phyloP scores from a whole-genome alignment of 2,113 vertebrate species.

The Heteronetta atricapilla region DNA sequence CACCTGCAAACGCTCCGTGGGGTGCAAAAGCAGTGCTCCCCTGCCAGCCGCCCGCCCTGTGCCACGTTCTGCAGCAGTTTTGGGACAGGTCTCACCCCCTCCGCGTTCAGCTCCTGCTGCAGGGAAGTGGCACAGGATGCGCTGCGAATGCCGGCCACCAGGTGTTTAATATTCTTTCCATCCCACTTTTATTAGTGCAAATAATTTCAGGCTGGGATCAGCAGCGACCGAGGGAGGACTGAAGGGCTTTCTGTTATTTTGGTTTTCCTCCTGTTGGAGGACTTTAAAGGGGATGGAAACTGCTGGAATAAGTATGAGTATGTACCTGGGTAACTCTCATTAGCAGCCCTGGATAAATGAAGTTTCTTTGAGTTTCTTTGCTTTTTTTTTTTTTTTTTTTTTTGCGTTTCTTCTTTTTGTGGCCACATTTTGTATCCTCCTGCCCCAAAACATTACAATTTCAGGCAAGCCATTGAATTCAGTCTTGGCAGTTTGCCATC shows the following conservation, averaged over 20 bases:
- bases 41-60: too few species aligned
- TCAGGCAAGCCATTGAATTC: not conserved
- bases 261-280: not conserved
- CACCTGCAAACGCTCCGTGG: too few species aligned
- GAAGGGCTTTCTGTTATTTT: not conserved
- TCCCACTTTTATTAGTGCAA: not conserved
- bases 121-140: not conserved
- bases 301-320: not conserved
- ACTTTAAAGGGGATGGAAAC: not conserved
- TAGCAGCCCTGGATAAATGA: not conserved
- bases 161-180: not conserved
- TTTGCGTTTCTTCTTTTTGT: not conserved
- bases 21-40: too few species aligned
- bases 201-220: not conserved
- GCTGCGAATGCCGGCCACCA: not conserved
- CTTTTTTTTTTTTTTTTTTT: too few species aligned
- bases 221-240: not conserved
- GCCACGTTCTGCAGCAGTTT: not conserved
- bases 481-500: conserved; percentile 1
- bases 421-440: not conserved
- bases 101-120: not conserved
- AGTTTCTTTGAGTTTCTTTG: not conserved
- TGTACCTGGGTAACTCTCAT: not conserved
- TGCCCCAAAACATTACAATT: not conserved
- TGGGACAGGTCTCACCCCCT: not conserved